Evolutionary conservation across 2,797 vertebrate species (phyloP).

Genomic region (Uromys caudimaculatus): DNA sequence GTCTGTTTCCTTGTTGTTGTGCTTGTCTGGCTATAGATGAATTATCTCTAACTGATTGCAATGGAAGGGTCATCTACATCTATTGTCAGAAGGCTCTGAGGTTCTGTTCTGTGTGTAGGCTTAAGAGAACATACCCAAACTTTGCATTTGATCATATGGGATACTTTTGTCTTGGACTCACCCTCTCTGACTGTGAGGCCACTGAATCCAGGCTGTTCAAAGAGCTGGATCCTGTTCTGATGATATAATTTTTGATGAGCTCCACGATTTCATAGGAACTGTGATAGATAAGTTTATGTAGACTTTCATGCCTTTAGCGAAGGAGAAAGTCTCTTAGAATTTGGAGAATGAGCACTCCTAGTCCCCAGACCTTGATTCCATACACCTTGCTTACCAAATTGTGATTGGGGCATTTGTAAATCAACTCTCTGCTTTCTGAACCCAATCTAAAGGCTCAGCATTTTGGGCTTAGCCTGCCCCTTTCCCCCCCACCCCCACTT

Average conservation of each 20-base stretch:
- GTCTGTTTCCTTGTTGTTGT: background rate
- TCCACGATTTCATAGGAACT: background rate
- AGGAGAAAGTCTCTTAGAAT: background rate
- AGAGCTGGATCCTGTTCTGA: background rate
- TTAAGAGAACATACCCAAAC: accelerated
- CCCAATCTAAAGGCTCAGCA: background rate
- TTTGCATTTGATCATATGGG: background rate
- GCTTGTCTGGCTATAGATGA: accelerated
- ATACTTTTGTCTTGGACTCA: background rate
- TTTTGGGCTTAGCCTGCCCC: background rate
- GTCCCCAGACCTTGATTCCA: background rate
- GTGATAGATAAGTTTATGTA: accelerated
- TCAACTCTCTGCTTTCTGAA: background rate
- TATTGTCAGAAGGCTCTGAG: background rate
- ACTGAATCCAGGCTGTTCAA: background rate
- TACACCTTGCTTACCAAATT: background rate
- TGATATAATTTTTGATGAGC: background rate
- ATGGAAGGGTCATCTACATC: background rate
- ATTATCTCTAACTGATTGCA: background rate
- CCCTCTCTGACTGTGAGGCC: background rate
- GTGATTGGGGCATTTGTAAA: background rate
- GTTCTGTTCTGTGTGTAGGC: background rate
- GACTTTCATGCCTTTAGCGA: background rate
- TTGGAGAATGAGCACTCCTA: background rate
- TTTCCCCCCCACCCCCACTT: accelerated